Evolutionary conservation across 2,888 invertebrate species (phyloP), one percentile per base, ranked within the genome.

Genomic region (Villa cingulata): DNA sequence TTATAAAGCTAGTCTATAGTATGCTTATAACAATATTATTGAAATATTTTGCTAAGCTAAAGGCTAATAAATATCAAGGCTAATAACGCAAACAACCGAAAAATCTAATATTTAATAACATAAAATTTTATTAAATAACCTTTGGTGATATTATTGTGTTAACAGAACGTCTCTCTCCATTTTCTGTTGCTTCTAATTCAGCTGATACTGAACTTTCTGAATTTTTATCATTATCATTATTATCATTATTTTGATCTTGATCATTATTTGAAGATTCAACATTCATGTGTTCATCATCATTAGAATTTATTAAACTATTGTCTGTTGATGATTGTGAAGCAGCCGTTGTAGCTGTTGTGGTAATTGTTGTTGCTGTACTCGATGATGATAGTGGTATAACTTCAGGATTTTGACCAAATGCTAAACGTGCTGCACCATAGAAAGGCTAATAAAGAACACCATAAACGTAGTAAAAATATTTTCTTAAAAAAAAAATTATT

Each of bases 341-440:
- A 56, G 63, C 53, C 59, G 62, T n/a, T n/a, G n/a, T n/a, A n/a
- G n/a, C n/a, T n/a, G n/a, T n/a, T n/a, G n/a, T n/a, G n/a, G 41
- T 18, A 32, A 17, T 38, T 42, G 53, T 19, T 32, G 48, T 40
- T 5, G 57, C 48, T 45, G 62, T 57, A 32, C 64, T 59, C 17
- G 65, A 55, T 36, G 61, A 57, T 41, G 54, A 50, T 41, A 65
- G 63, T 34, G 67, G 63, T 52, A 65, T 61, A 49, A 67, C 62
- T 56, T 68, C 73, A 46, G 77, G 77, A 45, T 78, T 72, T 57
- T 68, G 68, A 41, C 68, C 68, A 54, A 67, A 68, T 14, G 68
- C 66, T 48, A 78, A 66, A 19, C 78, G 73, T 27, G 78, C 78
- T 5, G 78, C 78, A 45, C 78, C 78, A 55, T 76, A 76, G 64